A percentile compares a stretch with the other conserved stretches of the same genome.
Conservation (phyloP, 2,113 vertebrate species). For the Aspiorhynchus laticeps region DNA sequence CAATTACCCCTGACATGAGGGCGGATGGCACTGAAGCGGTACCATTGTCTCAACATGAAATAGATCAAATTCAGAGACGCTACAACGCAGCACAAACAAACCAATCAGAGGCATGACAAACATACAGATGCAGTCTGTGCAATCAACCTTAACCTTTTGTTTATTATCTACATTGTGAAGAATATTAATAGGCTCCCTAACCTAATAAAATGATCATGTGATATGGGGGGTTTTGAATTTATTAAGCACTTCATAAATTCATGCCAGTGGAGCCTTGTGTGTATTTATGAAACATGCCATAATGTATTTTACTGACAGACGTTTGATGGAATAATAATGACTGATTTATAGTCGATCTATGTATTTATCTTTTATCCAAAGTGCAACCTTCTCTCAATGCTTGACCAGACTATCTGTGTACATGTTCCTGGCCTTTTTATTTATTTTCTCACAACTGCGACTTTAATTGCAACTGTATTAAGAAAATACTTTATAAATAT, state of each 20-base stretch:
- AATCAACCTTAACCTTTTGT: background rate
- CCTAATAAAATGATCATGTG: slow-evolving; percentile 18
- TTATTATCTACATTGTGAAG: slow-evolving; percentile 17
- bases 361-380: background rate
- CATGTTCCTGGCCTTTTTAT: background rate
- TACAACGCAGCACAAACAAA: slow-evolving; percentile 1
- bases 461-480: too few species aligned
- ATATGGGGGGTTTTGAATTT: background rate
- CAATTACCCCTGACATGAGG: slow-evolving; percentile 1
- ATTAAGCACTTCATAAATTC: slow-evolving; percentile 10
- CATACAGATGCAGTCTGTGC: background rate
- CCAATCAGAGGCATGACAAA: background rate
- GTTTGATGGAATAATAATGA: slow-evolving; percentile 4
- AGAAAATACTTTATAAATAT: too few species aligned
- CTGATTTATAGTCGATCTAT: background rate
- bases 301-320: slow-evolving; percentile 8
- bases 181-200: slow-evolving; percentile 19
- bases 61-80: slow-evolving; percentile 28
- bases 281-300: slow-evolving; percentile 27
- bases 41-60: slow-evolving; percentile 63
- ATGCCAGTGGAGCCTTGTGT: background rate
- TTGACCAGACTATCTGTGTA: background rate
- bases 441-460: too few species aligned
- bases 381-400: background rate
- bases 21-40: slow-evolving; percentile 56